These are phyloP conservation scores for Chrysotoxum bicinctum DNA, from an alignment of 2,888 invertebrate species.

Conservation along the genomic window DNA sequence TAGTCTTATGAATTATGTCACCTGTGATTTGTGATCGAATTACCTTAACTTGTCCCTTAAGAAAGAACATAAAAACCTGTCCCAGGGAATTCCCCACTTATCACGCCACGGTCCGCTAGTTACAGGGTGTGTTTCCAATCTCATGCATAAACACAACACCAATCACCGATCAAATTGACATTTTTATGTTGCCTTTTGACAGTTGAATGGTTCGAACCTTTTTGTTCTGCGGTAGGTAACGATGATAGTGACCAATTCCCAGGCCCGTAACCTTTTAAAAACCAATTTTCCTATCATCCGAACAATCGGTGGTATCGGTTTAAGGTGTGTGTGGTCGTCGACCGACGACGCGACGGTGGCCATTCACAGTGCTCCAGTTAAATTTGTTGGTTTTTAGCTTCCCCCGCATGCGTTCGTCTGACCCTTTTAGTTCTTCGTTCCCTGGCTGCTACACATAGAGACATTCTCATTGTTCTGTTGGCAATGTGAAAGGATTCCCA, in stretches of 20 bases:
- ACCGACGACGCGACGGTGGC: slow-evolving; percentile 33
- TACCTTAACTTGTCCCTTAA: slow-evolving; percentile 26
- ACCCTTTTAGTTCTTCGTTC: background rate
- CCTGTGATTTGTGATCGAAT: slow-evolving; percentile 51
- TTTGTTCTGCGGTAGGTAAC: slow-evolving; percentile 67
- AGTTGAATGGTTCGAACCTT: slow-evolving; percentile 63
- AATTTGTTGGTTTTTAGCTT: slow-evolving; percentile 53
- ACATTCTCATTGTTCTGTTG: slow-evolving; percentile 45
- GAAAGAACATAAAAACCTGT: slow-evolving; percentile 12
- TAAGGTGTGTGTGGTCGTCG: slow-evolving; percentile 62
- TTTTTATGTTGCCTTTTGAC: slow-evolving; percentile 64
- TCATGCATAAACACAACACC: slow-evolving; percentile 52
- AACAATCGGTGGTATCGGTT: slow-evolving; percentile 41
- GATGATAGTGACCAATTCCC: slow-evolving; percentile 50
- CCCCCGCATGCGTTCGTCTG: background rate
- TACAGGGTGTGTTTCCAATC: slow-evolving; percentile 45
- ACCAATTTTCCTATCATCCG: slow-evolving; percentile 58
- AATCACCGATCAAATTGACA: slow-evolving; percentile 53
- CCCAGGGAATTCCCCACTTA: slow-evolving; percentile 59
- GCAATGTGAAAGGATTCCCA: slow-evolving; percentile 59
- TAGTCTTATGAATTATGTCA: slow-evolving; percentile 1
- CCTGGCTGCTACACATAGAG: slow-evolving; percentile 17
- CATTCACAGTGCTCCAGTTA: slow-evolving; percentile 63
- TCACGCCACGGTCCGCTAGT: slow-evolving; percentile 17
- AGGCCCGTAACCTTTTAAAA: slow-evolving; percentile 66